A percentile compares a stretch with the other conserved stretches of the same genome.
Conservation (phyloP, 2,797 vertebrate genomes). For the Octomys mimax region DNA sequence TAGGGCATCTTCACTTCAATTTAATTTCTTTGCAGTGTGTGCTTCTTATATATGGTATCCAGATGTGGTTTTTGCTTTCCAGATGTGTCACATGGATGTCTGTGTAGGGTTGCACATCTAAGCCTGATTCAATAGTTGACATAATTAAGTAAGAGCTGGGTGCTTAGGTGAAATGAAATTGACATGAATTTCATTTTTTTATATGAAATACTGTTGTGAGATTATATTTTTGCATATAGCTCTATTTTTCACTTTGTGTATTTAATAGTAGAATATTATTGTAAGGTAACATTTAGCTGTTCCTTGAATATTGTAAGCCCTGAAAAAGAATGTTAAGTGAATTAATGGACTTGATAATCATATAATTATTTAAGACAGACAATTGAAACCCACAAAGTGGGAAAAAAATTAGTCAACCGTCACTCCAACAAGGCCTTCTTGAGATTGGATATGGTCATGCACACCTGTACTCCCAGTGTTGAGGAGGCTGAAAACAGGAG, state of each 20-base stretch:
- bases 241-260: conserved; percentile 36
- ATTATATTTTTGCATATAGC: not conserved
- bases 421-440: too few species aligned
- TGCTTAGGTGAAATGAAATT: not conserved
- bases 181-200: not conserved
- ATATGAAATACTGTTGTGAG: conserved; percentile 1
- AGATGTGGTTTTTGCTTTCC: too few species aligned
- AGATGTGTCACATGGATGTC: too few species aligned
- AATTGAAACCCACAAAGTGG: not conserved
- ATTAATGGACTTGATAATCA: not conserved
- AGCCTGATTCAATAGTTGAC: not conserved
- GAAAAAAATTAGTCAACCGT: too few species aligned
- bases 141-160: not conserved
- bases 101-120: too few species aligned
- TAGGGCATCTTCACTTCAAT: too few species aligned
- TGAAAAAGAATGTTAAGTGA: not conserved
- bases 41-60: too few species aligned
- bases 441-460: too few species aligned
- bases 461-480: too few species aligned
- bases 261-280: not conserved
- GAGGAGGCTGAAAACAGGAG: too few species aligned
- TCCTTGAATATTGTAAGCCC: not conserved
- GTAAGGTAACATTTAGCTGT: not conserved
- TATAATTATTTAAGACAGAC: not conserved
- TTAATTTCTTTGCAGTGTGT: too few species aligned